Percentiles rank a stretch among this genome's conserved stretches.
These are phyloP conservation scores for Coptotermes formosanus DNA, from an alignment of 1,140 invertebrate species.

Conservation along the genomic window DNA sequence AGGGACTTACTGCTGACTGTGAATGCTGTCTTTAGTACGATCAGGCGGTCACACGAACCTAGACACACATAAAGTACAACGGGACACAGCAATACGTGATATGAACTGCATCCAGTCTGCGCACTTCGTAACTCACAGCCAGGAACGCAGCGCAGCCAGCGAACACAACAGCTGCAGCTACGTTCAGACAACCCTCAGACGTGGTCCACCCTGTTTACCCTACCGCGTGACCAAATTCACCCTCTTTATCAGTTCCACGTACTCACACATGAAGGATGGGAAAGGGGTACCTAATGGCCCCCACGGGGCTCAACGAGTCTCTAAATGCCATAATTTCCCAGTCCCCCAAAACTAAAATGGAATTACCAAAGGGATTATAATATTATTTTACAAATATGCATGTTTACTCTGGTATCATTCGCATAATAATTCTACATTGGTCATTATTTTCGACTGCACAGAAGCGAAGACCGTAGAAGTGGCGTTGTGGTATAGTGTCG, in stretches of 20 bases:
- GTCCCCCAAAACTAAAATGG: neutral
- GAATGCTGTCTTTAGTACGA: too few species aligned
- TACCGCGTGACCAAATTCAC: neutral
- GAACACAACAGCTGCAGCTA: neutral
- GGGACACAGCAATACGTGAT: too few species aligned
- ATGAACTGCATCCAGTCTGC: too few species aligned
- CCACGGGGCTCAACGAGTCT: neutral
- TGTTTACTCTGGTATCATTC: neutral
- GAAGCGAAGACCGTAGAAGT: neutral
- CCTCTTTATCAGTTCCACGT: conserved; percentile 11
- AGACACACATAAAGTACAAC: too few species aligned
- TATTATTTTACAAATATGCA: conserved; percentile 18
- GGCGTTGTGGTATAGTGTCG: neutral
- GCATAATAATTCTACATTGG: neutral
- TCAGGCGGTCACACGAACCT: too few species aligned
- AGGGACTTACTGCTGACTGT: too few species aligned
- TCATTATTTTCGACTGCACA: neutral
- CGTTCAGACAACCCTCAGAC: neutral
- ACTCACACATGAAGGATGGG: neutral
- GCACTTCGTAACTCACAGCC: too few species aligned
- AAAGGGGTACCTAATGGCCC: neutral
- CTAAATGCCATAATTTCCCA: neutral
- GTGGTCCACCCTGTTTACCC: neutral
- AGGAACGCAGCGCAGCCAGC: neutral
- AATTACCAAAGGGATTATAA: neutral